Evolutionary conservation across 2,113 vertebrate species (phyloP).

Genomic region (Callithrix jacchus): DNA sequence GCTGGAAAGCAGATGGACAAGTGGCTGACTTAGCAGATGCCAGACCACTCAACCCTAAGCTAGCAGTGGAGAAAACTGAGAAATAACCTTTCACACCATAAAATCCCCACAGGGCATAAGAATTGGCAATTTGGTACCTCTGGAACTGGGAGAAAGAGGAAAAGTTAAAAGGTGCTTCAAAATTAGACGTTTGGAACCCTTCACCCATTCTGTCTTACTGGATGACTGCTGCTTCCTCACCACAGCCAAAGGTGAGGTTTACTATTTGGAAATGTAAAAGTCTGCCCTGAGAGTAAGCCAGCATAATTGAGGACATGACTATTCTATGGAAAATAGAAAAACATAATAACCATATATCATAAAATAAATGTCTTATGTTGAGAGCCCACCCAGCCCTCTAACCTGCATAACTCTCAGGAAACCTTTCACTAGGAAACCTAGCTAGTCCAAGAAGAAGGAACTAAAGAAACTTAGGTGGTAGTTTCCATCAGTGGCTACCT

Average conservation of each 20-base stretch:
- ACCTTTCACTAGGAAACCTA: not conserved
- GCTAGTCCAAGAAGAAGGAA: not conserved
- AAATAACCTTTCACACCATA: not conserved
- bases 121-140: not conserved
- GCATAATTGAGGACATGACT: not conserved
- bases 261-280: not conserved
- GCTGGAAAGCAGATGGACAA: not conserved
- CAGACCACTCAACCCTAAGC: not conserved
- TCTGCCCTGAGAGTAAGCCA: not conserved
- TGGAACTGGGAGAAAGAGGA: not conserved
- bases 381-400: not conserved
- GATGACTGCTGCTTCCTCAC: not conserved
- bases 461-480: not conserved
- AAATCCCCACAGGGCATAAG: not conserved
- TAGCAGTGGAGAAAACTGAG: not conserved
- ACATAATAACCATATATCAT: not conserved
- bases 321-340: not conserved
- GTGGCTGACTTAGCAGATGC: not conserved
- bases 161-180: not conserved
- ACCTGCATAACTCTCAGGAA: not conserved
- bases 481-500: not conserved
- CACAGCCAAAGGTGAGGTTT: not conserved
- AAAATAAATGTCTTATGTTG: not conserved
- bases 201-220: not conserved
- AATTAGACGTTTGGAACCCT: not conserved